Percentiles rank a stretch among this genome's conserved stretches.
Conservation (phyloP, 2,113 vertebrate species). For the Dolichotis patagonum region DNA sequence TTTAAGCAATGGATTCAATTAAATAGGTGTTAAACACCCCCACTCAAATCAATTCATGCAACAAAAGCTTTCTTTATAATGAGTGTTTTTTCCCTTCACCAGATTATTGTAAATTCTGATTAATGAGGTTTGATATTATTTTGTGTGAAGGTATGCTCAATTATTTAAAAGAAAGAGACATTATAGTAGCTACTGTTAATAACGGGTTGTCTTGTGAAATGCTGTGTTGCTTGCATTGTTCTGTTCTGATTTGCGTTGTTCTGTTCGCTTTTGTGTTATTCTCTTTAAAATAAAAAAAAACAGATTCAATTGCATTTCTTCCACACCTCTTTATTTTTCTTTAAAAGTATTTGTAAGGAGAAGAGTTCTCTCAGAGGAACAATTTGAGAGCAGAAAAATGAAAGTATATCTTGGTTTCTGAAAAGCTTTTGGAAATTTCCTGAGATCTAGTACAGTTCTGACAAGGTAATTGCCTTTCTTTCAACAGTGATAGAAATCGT, state of each 20-base stretch:
- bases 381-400: background rate
- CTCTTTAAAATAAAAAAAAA: no score
- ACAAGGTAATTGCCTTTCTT: constrained; percentile 57
- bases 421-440: constrained; percentile 48
- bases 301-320: constrained; percentile 5
- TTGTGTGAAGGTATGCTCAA: no score
- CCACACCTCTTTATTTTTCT: constrained; percentile 47
- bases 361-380: background rate
- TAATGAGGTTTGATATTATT: no score
- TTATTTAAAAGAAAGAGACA: no score
- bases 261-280: no score
- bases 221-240: no score
- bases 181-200: no score
- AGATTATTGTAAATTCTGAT: constrained; percentile 40
- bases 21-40: background rate
- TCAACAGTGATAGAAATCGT: constrained; percentile 21
- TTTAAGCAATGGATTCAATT: background rate
- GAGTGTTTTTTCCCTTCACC: background rate
- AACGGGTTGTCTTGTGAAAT: no score
- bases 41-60: background rate
- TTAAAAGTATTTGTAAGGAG: background rate
- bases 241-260: no score
- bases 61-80: constrained; percentile 44
- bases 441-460: constrained; percentile 37
- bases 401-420: constrained; percentile 28